phyloP scores from a whole-genome alignment of 2,113 vertebrate species.

The Procavia capensis region DNA sequence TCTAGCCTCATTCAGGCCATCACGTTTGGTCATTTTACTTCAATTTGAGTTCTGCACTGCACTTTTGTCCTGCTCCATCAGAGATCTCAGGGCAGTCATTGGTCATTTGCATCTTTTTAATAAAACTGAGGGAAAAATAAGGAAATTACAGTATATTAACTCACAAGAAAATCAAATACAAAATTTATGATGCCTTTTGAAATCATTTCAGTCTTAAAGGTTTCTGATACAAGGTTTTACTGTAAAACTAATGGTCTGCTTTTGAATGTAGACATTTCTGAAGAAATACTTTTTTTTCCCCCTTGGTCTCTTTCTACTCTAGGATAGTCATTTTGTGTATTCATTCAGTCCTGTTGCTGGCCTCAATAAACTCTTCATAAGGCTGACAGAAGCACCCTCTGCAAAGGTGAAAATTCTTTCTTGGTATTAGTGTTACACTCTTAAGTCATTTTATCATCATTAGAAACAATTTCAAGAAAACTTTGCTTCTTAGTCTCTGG shows the following conservation, averaged over 20 bases:
- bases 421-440: not conserved
- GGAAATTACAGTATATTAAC: not conserved
- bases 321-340: constrained; percentile 99
- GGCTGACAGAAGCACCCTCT: constrained; percentile 92
- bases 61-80: no score
- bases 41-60: no score
- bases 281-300: not conserved
- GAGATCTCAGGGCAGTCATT: no score
- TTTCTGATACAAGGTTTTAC: not conserved
- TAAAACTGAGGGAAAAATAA: not conserved
- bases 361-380: constrained; percentile 95
- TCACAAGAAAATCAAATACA: not conserved
- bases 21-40: no score
- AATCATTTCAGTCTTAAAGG: not conserved
- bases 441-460: not conserved
- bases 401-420: constrained; percentile 91
- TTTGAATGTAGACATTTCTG: not conserved
- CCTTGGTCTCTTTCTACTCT: constrained; percentile 65
- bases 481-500: not conserved
- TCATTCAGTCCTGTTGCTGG: constrained; percentile 95
- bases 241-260: not conserved
- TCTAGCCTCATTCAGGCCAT: no score
- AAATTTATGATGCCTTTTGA: not conserved
- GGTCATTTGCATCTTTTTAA: constrained; percentile 17
- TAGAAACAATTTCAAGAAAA: not conserved